Evolutionary conservation across 2,113 vertebrate genomes (phyloP).

Genomic region (Leptocoma aspasia): DNA sequence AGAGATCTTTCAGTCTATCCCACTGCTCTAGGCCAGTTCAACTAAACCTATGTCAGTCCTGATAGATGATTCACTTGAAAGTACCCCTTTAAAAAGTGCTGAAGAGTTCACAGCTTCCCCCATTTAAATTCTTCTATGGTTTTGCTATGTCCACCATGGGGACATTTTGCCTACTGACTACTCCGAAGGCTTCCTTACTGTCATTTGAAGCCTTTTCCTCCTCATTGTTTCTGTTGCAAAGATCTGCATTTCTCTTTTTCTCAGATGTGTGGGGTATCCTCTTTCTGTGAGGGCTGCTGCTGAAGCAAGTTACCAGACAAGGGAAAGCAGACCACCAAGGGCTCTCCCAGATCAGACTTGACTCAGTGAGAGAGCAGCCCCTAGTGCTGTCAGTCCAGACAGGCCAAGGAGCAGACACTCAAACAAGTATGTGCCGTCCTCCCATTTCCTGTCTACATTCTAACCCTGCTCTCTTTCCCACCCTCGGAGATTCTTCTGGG

Average conservation of each 20-base stretch:
- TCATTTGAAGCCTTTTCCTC: not conserved
- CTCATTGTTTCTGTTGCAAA: not conserved
- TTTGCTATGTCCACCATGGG: not conserved
- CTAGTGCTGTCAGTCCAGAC: constrained; percentile 15
- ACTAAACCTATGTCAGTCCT: not conserved
- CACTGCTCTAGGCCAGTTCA: not conserved
- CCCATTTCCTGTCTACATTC: constrained; percentile 36
- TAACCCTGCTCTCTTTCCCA: constrained; percentile 45
- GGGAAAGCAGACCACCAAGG: constrained; percentile 27
- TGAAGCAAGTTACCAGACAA: not conserved
- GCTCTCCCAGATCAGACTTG: not conserved
- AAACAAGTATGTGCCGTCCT: not conserved
- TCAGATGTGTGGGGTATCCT: not conserved
- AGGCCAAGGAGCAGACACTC: constrained; percentile 21
- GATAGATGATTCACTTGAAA: not conserved
- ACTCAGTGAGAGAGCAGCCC: not conserved
- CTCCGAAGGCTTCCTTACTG: not conserved
- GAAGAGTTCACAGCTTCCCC: not conserved
- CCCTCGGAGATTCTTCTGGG: constrained; percentile 3
- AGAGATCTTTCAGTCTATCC: not conserved
- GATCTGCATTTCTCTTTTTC: not conserved
- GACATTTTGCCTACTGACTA: not conserved
- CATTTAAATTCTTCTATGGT: not conserved
- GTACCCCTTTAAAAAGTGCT: not conserved
- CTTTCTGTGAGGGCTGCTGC: not conserved